Evolutionary conservation across 2,113 vertebrate genomes (phyloP), one percentile per base, ranked within the genome.

Genomic region (Zapornia atra): DNA sequence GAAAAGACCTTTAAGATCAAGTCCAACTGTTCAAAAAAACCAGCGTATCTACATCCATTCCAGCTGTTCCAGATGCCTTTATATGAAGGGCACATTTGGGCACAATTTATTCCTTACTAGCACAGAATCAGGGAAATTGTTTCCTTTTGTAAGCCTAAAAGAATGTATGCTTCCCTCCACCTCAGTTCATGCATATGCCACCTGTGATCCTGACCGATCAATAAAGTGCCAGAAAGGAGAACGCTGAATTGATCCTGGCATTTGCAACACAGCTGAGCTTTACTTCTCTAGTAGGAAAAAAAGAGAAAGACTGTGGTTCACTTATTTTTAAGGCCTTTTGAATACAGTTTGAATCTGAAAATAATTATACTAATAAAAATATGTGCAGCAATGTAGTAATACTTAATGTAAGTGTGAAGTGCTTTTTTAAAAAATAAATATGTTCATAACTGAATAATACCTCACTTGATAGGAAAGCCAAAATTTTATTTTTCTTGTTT

Each of bases 101-200:
- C 34, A 44, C 38, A 38, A 20, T 15, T 33, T 59, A 28, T 11
- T n/a, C 12, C 34, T 71, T 42, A 28, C 46, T 68, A 46, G 34
- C 66, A 66, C 12, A 56, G 57, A 60, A 70, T 53, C 26, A 16
- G 19, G 33, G 34, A 40, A 65, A 56, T 24, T 7, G 15, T 34
- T 78, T 31, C 48, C 17, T 46, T 88, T 60, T 53, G 38, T 64
- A 76, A 76, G 51, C 14, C 44, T 79, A 16, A 76, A 60, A 87
- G 73, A 36, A 2, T 3, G 0, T 31, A 10, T 14, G 7, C 44
- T 36, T n/a, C 19, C 6, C 20, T 60, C 12, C 19, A 51, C 1
- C 29, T 82, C 15, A 5, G 42, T 50, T 77, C 40, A 78, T 33
- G 11, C 3, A 0, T 48, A 50, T 18, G 17, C 29, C 4, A 2